Evolutionary conservation across 2,888 invertebrate genomes (phyloP).

Genomic region (Philereme vetulata): DNA sequence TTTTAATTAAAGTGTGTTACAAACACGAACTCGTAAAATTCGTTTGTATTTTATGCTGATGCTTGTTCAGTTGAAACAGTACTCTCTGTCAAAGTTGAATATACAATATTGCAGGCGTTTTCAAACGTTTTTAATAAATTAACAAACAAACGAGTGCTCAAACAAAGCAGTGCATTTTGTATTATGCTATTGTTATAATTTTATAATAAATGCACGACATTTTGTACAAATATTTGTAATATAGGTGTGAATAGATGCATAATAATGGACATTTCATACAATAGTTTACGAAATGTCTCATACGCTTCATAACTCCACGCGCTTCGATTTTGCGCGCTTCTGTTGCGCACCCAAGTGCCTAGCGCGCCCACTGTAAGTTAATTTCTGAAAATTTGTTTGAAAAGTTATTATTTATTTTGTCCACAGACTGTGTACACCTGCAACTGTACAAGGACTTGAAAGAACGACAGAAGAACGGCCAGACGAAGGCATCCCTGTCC

Average conservation of each 20-base stretch:
- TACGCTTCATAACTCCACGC: no score
- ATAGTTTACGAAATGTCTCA: no score
- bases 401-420: conserved; percentile 41
- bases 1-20: background rate
- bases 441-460: conserved; percentile 95
- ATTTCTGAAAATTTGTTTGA: background rate
- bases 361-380: no score
- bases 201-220: no score
- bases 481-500: conserved; percentile 94
- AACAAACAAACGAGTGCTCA: no score
- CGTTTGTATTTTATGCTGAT: background rate
- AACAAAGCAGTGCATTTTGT: no score
- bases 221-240: no score
- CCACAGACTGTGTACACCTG: conserved; percentile 94
- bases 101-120: background rate
- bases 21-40: conserved; percentile 6
- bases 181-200: no score
- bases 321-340: no score
- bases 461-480: conserved; percentile 93
- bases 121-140: background rate
- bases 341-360: no score
- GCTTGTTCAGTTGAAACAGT: conserved; percentile 5
- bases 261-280: no score
- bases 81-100: background rate
- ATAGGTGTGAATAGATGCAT: no score